Conservation (phyloP, 2,797 vertebrate species). For the Pseudochirops corinnae region DNA sequence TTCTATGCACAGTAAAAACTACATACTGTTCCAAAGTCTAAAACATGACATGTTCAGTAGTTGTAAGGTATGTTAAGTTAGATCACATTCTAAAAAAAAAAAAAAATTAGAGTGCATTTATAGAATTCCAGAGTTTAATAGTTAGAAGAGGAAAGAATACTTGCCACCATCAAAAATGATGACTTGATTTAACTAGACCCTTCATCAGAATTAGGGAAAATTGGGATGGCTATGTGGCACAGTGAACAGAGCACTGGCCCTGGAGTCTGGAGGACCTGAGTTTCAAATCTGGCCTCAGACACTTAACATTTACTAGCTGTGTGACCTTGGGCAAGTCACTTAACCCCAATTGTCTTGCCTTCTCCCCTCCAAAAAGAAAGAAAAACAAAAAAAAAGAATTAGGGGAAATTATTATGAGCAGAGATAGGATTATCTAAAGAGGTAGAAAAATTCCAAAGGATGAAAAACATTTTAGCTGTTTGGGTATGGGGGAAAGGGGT, state of each 20-base stretch:
- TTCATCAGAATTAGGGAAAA: neutral
- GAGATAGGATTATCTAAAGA: neutral
- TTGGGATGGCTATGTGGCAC: too few species aligned
- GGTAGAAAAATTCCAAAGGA: neutral
- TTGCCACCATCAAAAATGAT: neutral
- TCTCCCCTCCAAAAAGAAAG: too few species aligned
- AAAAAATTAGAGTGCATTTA: neutral
- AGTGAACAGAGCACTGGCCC: too few species aligned
- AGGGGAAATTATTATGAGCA: neutral
- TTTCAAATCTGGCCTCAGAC: too few species aligned
- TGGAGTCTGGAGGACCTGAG: too few species aligned
- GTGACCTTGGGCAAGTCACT: too few species aligned
- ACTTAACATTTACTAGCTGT: too few species aligned
- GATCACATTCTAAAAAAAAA: neutral
- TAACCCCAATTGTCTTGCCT: too few species aligned
- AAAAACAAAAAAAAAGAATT: neutral
- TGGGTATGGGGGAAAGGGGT: neutral
- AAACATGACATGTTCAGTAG: neutral
- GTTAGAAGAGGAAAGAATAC: neutral
- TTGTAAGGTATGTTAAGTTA: too few species aligned
- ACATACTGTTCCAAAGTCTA: neutral
- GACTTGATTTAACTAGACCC: neutral
- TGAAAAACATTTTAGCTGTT: neutral
- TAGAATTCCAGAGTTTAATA: neutral
- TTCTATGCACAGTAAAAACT: neutral